Conservation (phyloP, 2,113 vertebrate species). For the Pygoscelis antarcticus region DNA sequence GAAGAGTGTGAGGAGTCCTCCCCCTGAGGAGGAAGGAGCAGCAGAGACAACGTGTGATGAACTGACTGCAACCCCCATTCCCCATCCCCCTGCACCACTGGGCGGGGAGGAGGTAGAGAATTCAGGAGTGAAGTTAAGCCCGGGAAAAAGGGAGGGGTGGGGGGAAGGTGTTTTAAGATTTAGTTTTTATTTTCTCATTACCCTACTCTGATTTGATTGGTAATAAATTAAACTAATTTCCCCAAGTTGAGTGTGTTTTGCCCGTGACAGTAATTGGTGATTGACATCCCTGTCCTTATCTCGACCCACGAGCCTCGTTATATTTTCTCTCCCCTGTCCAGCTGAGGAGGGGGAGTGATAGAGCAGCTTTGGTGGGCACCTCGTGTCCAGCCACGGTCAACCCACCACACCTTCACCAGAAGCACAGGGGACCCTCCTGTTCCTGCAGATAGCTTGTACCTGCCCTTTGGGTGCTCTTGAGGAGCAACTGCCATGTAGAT, state of each 20-base stretch:
- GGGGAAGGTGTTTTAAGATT: background rate
- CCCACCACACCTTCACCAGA: background rate
- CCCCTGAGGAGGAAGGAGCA: background rate
- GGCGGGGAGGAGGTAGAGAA: background rate
- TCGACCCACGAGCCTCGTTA: background rate
- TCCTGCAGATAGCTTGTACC: background rate
- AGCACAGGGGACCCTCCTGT: background rate
- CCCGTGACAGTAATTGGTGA: background rate
- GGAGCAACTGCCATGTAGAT: background rate
- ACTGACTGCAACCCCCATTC: background rate
- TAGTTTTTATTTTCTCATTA: background rate
- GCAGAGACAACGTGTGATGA: background rate
- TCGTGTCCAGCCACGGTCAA: background rate
- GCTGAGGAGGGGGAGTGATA: background rate
- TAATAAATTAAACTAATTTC: background rate
- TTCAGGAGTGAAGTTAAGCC: background rate
- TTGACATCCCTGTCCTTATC: background rate
- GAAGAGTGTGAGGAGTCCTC: background rate
- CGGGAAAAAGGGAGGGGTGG: background rate
- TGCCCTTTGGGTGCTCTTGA: background rate
- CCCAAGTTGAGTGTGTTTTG: background rate
- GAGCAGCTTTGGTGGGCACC: background rate
- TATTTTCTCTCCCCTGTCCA: background rate
- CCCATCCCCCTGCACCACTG: fast-evolving
- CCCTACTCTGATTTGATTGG: background rate